Percentiles rank a stretch among this genome's conserved stretches.
phyloP scores from a whole-genome alignment of 2,797 vertebrate species.

The Urocyon cinereoargenteus region DNA sequence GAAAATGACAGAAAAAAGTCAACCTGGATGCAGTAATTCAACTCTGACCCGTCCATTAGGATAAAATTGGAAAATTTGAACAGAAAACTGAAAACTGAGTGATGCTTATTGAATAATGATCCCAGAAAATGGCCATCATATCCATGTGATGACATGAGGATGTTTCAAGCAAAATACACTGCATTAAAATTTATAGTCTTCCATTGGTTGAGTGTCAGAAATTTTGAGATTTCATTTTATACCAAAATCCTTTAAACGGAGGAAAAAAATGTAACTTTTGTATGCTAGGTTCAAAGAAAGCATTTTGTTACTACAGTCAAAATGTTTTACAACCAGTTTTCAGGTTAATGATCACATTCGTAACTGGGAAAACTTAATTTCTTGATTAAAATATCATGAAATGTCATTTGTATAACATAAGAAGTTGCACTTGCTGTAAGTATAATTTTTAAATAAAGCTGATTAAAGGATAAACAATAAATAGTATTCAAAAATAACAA shows the following conservation, averaged over 20 bases:
- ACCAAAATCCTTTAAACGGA: not conserved
- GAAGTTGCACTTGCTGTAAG: not conserved
- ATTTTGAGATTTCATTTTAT: not conserved
- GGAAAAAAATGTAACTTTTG: not conserved
- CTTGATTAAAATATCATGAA: not conserved
- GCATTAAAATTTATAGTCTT: not conserved
- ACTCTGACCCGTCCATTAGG: not conserved
- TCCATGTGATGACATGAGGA: not conserved
- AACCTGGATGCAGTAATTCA: not conserved
- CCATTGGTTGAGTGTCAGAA: not conserved
- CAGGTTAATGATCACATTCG: not conserved
- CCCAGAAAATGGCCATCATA: too few species aligned
- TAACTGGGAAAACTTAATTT: not conserved
- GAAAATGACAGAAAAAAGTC: not conserved
- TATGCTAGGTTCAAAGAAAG: not conserved
- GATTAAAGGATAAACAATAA: not conserved
- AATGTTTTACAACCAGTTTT: not conserved
- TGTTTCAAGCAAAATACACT: not conserved
- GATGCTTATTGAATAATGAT: not conserved
- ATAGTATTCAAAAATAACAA: not conserved
- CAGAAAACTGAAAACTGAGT: too few species aligned
- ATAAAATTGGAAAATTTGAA: not conserved
- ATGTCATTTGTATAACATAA: not conserved
- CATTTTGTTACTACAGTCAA: not conserved
- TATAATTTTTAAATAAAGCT: not conserved